A percentile compares a stretch with the other conserved stretches of the same genome.
Evolutionary conservation across 2,797 vertebrate species (phyloP).

Genomic region (Dallia pectoralis): DNA sequence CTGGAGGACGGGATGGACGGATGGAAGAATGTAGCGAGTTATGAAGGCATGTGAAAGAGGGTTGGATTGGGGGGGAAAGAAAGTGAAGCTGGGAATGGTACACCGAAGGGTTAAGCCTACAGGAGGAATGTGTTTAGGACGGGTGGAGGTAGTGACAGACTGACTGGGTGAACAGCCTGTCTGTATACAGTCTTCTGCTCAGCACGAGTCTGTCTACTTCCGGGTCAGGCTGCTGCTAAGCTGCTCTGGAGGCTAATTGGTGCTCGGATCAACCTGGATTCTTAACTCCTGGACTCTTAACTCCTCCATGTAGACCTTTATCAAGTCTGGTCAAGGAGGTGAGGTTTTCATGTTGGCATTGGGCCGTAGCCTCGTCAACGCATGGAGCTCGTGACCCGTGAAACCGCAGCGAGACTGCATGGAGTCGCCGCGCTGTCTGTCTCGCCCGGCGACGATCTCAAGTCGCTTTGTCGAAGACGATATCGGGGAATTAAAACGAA

Average conservation of each 20-base stretch:
- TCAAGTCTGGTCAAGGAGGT: neutral
- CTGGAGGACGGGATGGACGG: neutral
- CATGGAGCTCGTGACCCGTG: neutral
- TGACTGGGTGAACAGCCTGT: constrained; percentile 23
- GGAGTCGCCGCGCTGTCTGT: neutral
- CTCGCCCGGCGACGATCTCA: neutral
- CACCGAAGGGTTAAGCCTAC: constrained; percentile 25
- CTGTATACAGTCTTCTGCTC: constrained; percentile 71
- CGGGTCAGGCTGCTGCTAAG: constrained; percentile 71
- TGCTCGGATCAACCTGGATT: too few species aligned
- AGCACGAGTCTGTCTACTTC: constrained; percentile 56
- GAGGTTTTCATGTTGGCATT: neutral
- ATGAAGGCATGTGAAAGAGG: neutral
- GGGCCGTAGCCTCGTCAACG: neutral
- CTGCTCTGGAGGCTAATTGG: too few species aligned
- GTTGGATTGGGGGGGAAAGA: neutral
- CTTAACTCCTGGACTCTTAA: constrained; percentile 50
- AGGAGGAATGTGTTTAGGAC: constrained; percentile 29
- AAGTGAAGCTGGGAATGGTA: constrained; percentile 15
- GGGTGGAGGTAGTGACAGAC: neutral
- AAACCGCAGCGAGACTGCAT: neutral
- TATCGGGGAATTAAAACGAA: neutral
- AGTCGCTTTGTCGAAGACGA: neutral
- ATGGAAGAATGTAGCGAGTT: neutral
- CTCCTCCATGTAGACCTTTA: constrained; percentile 25